Evolutionary conservation across 2,888 invertebrate genomes (phyloP), one percentile per base, ranked within the genome.

Genomic region (Plusia festucae): DNA sequence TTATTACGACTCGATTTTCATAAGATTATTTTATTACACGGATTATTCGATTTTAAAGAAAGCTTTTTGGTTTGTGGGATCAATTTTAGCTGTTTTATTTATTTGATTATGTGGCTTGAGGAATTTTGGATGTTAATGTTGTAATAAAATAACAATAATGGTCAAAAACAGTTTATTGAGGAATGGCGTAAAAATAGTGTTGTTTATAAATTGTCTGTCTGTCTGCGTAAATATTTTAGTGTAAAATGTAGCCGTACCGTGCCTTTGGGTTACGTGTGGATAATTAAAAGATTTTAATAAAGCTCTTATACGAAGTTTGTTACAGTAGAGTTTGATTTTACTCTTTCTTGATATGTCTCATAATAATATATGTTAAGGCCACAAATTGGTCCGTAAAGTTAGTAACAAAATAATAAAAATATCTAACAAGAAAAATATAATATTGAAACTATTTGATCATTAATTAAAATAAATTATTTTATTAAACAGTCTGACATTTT

Each of bases 111-210:
- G 53, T 57, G 32, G 0, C 22, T 40, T 8, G 44, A 53, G 40
- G 27, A 55, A 55, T 58, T 60, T 52, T 2, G 15, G n/a, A 61
- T 22, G 27, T 15, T 57, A 24, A 65, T 53, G 66, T 61, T 65
- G 52, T 76, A 82, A 82, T 83, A 82, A 85, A 85, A 81, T 65
- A 85, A 85, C 83, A 81, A 84, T 69, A 79, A 69, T 85, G 77
- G 79, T 83, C 85, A 86, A 82, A 82, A 85, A 82, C 86, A 76
- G 70, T 92, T 93, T 92, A 92, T 92, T 92, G 82, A 88, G 90
- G 90, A 90, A 90, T 91, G 89, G 85, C 87, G 87, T 88, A 88
- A 87, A 85, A 84, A 85, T 78, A 78, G 82, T 86, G 84, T 84
- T 82, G 80, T 83, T 80, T 82, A 78, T 78, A 71, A 72, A 73